These are phyloP conservation scores for Eretmochelys imbricata DNA, from an alignment of 2,113 vertebrate genomes.

Conservation along the genomic window DNA sequence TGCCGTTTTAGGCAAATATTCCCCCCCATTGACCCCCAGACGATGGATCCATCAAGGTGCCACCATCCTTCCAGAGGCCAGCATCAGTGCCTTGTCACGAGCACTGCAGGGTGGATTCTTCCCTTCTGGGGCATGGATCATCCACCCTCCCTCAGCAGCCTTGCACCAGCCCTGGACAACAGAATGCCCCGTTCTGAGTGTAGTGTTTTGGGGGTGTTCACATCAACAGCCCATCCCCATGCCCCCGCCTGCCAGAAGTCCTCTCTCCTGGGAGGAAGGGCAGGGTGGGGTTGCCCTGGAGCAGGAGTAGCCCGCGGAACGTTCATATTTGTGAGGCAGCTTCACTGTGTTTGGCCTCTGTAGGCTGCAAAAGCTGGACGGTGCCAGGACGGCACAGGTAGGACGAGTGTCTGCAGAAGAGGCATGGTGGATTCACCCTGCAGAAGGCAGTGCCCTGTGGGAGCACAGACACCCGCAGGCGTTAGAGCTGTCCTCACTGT, in stretches of 20 bases:
- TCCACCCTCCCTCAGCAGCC: background rate
- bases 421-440: background rate
- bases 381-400: background rate
- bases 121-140: background rate
- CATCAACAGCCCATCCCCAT: background rate
- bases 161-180: background rate
- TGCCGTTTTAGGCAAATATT: accelerated
- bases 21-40: accelerated
- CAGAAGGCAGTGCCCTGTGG: background rate
- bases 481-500: too few species aligned
- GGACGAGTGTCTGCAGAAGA: background rate
- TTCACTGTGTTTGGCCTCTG: background rate
- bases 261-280: background rate
- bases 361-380: background rate
- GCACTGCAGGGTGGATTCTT: background rate
- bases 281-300: too few species aligned
- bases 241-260: background rate
- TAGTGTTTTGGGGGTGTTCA: background rate
- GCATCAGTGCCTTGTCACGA: background rate
- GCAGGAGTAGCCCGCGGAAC: background rate
- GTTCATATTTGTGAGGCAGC: background rate
- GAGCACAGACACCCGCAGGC: too few species aligned
- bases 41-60: background rate
- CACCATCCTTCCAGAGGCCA: accelerated
- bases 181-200: background rate